Conservation (phyloP, 2,113 vertebrate species). For the Serilophus lunatus region DNA sequence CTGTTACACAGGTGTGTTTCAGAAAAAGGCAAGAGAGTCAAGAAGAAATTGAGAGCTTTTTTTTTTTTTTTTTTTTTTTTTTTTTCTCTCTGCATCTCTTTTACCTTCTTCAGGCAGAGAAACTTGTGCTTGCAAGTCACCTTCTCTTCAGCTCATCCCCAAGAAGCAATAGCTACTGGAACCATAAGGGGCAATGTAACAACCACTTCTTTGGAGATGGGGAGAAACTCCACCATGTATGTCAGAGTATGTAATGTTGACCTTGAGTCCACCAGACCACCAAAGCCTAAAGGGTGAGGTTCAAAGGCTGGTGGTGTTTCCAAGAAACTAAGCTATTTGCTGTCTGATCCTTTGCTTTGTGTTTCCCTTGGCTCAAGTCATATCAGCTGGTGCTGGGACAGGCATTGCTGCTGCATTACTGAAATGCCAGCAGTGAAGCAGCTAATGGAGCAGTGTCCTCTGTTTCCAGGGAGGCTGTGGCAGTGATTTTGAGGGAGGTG, state of each 20-base stretch:
- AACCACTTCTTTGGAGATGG: background rate
- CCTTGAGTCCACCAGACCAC: background rate
- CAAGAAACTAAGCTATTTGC: background rate
- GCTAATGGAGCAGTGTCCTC: background rate
- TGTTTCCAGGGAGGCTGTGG: rapidly evolving
- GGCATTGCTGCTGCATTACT: background rate
- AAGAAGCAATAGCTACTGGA: background rate
- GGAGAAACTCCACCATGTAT: background rate
- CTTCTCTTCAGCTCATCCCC: background rate
- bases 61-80: background rate
- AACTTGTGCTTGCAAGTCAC: background rate
- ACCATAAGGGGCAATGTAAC: background rate
- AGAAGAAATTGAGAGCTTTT: background rate
- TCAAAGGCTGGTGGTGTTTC: background rate
- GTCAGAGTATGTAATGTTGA: rapidly evolving
- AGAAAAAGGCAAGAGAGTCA: background rate
- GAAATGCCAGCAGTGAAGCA: background rate
- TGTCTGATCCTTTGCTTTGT: background rate
- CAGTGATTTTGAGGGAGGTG: background rate
- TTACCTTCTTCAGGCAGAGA: background rate
- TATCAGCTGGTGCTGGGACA: background rate
- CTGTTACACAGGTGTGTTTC: background rate
- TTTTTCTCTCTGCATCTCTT: background rate
- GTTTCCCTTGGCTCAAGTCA: background rate
- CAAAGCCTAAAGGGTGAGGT: background rate